Evolutionary conservation across 2,888 invertebrate genomes (phyloP).

Genomic region (Acrocyrtus sp.): DNA sequence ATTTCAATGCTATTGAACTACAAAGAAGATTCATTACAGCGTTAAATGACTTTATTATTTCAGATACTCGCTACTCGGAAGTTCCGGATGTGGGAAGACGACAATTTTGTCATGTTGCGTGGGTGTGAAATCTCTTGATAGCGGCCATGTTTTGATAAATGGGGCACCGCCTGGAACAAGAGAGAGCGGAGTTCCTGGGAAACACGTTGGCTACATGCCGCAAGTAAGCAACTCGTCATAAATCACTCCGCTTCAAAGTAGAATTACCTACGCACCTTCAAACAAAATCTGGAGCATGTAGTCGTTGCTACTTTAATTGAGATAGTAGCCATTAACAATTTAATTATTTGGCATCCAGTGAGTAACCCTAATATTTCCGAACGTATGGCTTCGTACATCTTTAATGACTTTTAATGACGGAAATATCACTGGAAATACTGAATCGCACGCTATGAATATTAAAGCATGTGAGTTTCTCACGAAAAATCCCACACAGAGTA

Average conservation of each 20-base stretch:
- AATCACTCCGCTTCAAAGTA: background rate
- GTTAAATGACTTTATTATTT: conserved; percentile 2
- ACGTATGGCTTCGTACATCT: background rate
- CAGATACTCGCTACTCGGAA: conserved; percentile 39
- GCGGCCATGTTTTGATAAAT: conserved; percentile 66
- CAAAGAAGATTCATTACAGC: background rate
- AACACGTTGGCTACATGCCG: conserved; percentile 69
- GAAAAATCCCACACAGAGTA: too few species aligned
- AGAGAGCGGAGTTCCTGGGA: conserved; percentile 67
- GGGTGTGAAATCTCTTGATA: conserved; percentile 66
- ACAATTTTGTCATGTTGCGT: conserved; percentile 65
- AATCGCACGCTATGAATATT: conserved; percentile 3
- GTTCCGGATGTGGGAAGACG: conserved; percentile 72
- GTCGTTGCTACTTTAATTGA: background rate
- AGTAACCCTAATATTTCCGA: background rate
- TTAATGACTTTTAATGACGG: conserved; percentile 3
- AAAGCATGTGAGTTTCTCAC: conserved; percentile 15
- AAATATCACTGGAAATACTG: conserved; percentile 2
- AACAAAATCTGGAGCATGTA: background rate
- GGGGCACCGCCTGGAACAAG: conserved; percentile 66
- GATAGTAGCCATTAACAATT: background rate
- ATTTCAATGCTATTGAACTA: too few species aligned
- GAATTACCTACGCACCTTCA: background rate
- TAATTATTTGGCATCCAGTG: background rate
- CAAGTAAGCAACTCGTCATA: conserved; percentile 40